These are phyloP conservation scores for Tragulus kanchil DNA, from an alignment of 2,113 vertebrate genomes.

Conservation along the genomic window DNA sequence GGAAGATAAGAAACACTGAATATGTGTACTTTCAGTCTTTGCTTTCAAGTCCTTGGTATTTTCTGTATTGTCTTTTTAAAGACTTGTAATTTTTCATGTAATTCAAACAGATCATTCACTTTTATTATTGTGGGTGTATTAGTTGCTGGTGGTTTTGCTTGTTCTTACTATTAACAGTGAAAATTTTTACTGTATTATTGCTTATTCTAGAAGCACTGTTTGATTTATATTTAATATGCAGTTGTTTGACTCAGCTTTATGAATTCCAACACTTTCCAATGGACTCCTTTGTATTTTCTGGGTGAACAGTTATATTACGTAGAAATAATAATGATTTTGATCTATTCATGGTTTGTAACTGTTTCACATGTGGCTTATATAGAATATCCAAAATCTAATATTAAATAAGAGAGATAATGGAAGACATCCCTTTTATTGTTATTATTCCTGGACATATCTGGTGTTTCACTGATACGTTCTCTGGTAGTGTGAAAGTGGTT, in stretches of 20 bases:
- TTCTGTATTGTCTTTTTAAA: not conserved
- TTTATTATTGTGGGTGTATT: not conserved
- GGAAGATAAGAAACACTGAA: conserved; percentile 28
- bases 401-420: not conserved
- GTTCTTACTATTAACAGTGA: not conserved
- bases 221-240: not conserved
- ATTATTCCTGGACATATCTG: not conserved
- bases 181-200: not conserved
- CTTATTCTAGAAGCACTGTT: not conserved
- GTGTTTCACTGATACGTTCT: not conserved
- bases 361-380: not conserved
- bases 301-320: not conserved
- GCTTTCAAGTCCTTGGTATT: not conserved
- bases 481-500: not conserved
- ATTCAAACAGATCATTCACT: not conserved
- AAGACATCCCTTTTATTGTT: not conserved
- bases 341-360: not conserved
- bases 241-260: not conserved
- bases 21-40: not conserved
- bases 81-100: not conserved
- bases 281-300: conserved; percentile 18
- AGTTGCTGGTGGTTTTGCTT: not conserved
- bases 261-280: not conserved
- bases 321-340: not conserved
- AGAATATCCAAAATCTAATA: not conserved